A percentile compares a stretch with the other conserved stretches of the same genome.
phyloP scores from a whole-genome alignment of 2,797 vertebrate genomes.

The Crocodylus rhombifer region DNA sequence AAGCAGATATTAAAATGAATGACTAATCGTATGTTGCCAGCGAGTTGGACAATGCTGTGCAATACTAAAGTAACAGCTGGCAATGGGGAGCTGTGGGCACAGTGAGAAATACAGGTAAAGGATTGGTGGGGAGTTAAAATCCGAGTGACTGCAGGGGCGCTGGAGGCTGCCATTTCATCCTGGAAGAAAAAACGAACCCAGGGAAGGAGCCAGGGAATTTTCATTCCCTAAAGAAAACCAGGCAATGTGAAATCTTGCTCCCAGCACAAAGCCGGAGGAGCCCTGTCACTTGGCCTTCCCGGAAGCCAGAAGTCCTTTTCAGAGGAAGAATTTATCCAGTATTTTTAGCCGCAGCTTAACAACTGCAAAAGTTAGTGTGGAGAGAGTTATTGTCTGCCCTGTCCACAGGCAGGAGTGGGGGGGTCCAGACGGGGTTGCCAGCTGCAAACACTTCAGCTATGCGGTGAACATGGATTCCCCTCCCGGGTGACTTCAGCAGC shows the following conservation, averaged over 20 bases:
- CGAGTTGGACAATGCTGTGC: conserved; percentile 21
- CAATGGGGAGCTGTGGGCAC: neutral
- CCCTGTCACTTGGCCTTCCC: neutral
- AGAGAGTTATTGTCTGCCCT: neutral
- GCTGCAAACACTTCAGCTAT: neutral
- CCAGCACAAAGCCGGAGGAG: neutral
- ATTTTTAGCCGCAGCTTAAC: neutral
- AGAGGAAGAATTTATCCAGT: neutral
- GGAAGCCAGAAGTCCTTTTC: neutral
- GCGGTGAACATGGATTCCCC: neutral
- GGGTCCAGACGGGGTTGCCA: neutral
- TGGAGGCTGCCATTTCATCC: conserved; percentile 8
- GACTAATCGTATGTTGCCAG: conserved; percentile 6
- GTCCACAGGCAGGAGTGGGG: neutral
- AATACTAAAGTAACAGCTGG: neutral
- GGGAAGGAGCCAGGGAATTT: conserved; percentile 23
- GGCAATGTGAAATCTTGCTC: neutral
- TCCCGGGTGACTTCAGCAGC: neutral
- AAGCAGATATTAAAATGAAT: conserved; percentile 42
- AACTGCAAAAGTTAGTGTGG: neutral
- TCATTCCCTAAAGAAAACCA: conserved; percentile 3
- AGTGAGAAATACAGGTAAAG: neutral
- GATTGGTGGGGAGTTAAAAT: neutral
- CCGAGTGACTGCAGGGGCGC: neutral
- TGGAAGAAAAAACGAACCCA: conserved; percentile 34